phyloP scores from a whole-genome alignment of 2,113 vertebrate genomes.

The Rhadina sibilatrix region DNA sequence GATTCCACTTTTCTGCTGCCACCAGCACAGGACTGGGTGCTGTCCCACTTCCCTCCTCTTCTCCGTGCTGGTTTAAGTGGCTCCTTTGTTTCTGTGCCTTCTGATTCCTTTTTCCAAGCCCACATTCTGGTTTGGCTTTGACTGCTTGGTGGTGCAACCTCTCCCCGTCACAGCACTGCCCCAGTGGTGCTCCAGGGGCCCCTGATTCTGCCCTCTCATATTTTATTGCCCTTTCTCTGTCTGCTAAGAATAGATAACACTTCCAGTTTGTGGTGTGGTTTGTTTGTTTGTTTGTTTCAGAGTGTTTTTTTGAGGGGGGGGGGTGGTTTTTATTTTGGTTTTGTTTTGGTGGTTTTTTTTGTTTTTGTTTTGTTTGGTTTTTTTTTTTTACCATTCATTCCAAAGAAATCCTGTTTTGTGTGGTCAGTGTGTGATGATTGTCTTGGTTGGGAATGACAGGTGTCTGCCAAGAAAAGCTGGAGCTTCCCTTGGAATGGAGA shows the following conservation, averaged over 20 bases:
- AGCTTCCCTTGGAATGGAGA: not conserved
- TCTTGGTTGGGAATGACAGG: not conserved
- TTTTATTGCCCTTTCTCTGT: not conserved
- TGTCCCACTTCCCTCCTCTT: not conserved
- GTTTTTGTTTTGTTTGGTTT: not conserved
- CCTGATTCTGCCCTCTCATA: not conserved
- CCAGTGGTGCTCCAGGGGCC: not conserved
- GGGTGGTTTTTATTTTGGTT: too few species aligned
- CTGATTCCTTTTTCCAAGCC: not conserved
- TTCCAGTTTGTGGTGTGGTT: not conserved
- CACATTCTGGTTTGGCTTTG: not conserved
- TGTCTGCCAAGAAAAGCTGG: not conserved
- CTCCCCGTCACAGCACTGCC: fast-evolving
- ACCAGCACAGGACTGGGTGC: not conserved
- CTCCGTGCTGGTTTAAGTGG: not conserved
- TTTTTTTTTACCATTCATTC: not conserved
- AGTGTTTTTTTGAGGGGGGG: too few species aligned
- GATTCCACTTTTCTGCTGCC: not conserved
- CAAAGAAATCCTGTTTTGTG: not conserved
- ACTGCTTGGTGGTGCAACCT: fast-evolving
- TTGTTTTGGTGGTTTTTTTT: too few species aligned
- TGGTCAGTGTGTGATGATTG: not conserved
- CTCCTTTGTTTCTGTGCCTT: not conserved
- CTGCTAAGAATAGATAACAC: not conserved
- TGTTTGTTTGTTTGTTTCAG: too few species aligned